These are phyloP conservation scores for Uria lomvia DNA, from an alignment of 2,113 vertebrate species.

Conservation along the genomic window DNA sequence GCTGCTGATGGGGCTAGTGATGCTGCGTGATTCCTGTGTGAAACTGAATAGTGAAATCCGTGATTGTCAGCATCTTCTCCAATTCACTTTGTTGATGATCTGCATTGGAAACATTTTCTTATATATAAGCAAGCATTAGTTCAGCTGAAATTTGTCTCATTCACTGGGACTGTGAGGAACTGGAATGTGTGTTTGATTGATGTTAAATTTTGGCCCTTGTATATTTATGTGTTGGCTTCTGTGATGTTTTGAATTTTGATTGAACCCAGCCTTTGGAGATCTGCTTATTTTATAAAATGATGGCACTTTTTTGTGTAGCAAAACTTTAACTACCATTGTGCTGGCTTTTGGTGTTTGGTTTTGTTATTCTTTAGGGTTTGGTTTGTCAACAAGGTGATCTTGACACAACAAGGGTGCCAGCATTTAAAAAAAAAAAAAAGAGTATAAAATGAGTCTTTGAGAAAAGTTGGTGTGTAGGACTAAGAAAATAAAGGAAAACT, in stretches of 20 bases:
- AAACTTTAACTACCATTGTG: background rate
- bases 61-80: background rate
- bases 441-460: background rate
- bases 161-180: background rate
- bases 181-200: background rate
- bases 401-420: fast-evolving
- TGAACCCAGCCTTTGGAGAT: background rate
- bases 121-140: background rate
- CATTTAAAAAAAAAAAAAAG: background rate
- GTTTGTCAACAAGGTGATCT: background rate
- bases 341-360: background rate
- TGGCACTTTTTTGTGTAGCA: background rate
- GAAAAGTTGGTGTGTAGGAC: background rate
- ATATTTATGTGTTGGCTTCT: background rate
- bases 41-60: background rate
- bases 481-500: background rate
- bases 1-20: background rate
- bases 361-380: background rate
- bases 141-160: background rate
- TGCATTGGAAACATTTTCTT: background rate
- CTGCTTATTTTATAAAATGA: background rate
- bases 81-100: background rate
- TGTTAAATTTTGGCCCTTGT: background rate
- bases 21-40: background rate
- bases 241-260: background rate